phyloP scores from a whole-genome alignment of 2,888 invertebrate genomes.

The Nebria brevicollis region DNA sequence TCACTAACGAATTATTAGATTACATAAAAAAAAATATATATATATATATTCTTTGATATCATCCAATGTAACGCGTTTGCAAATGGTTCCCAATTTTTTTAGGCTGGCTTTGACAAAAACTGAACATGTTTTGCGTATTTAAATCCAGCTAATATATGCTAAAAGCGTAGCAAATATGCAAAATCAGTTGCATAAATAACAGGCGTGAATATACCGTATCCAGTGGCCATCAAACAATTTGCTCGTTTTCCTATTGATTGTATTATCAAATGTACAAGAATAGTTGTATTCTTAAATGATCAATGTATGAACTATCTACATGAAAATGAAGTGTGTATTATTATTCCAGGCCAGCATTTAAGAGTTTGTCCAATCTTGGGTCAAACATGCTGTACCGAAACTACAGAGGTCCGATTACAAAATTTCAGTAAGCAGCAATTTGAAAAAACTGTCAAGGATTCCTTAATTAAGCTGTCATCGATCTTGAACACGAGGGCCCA shows the following conservation, averaged over 20 bases:
- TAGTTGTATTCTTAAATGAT: no score
- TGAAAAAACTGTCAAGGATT: constrained; percentile 78
- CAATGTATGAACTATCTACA: no score
- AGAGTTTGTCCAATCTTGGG: constrained; percentile 33
- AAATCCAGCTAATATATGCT: neutral
- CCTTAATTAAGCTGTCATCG: constrained; percentile 78
- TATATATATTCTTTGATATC: no score
- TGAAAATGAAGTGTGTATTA: neutral
- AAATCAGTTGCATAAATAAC: neutral
- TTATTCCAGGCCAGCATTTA: constrained; percentile 38
- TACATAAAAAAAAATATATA: neutral
- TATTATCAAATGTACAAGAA: neutral
- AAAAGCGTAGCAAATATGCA: neutral
- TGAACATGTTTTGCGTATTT: neutral
- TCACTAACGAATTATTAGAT: neutral
- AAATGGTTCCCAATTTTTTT: neutral
- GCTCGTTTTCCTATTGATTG: neutral
- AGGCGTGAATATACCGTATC: neutral
- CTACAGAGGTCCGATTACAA: constrained; percentile 76
- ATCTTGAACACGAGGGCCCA: constrained; percentile 80
- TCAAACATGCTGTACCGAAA: constrained; percentile 72
- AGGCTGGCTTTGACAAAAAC: neutral
- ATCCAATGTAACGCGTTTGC: neutral
- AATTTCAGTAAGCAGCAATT: constrained; percentile 78
- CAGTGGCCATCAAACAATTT: neutral